phyloP scores from a whole-genome alignment of 2,888 invertebrate genomes.

The Diadromus collaris region DNA sequence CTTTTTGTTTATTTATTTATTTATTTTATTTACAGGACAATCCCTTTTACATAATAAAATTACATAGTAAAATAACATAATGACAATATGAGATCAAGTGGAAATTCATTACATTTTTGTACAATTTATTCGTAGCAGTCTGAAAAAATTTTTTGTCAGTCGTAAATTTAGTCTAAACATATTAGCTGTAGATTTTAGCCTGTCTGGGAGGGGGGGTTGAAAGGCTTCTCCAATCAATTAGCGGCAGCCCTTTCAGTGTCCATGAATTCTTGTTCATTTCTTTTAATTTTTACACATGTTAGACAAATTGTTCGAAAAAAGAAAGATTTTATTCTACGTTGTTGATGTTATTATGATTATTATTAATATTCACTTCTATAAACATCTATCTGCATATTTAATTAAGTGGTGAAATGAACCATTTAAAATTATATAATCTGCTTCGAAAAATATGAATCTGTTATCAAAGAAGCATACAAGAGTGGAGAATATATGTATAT shows the following conservation, averaged over 20 bases:
- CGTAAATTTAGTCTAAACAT: slow-evolving; percentile 23
- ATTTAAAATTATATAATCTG: too few species aligned
- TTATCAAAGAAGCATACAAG: not conserved
- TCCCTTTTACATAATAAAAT: too few species aligned
- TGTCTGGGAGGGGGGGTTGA: slow-evolving; percentile 26
- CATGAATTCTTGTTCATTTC: not conserved
- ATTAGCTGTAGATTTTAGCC: slow-evolving; percentile 15
- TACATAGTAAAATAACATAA: too few species aligned
- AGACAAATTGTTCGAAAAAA: not conserved
- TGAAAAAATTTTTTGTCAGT: not conserved
- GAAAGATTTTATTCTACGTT: not conserved
- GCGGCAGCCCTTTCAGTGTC: slow-evolving; percentile 41
- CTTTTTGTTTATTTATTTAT: not conserved
- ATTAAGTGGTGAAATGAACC: too few species aligned
- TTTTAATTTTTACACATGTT: too few species aligned
- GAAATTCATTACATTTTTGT: too few species aligned
- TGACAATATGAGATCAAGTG: too few species aligned
- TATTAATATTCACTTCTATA: too few species aligned
- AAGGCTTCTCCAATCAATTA: slow-evolving; percentile 47
- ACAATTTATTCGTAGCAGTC: not conserved
- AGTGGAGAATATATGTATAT: not conserved
- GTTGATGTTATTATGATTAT: not conserved
- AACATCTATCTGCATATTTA: too few species aligned
- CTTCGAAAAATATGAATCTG: too few species aligned
- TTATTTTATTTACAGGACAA: not conserved